These are phyloP conservation scores for Ictidomys tridecemlineatus DNA, from an alignment of 2,113 vertebrate genomes.

Conservation along the genomic window DNA sequence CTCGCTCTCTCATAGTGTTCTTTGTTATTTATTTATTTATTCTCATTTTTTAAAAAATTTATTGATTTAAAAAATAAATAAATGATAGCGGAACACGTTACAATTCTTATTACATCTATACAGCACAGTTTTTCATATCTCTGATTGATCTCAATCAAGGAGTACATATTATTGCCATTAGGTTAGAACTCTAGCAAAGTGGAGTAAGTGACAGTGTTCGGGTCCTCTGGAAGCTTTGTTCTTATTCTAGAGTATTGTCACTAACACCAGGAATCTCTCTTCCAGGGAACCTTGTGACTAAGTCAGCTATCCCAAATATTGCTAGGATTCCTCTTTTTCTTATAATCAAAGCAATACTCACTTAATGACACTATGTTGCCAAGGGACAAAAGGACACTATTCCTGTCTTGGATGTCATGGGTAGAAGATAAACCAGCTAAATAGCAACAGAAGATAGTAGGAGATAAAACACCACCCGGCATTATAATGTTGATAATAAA, in stretches of 20 bases:
- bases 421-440: background rate
- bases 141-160: constrained; percentile 52
- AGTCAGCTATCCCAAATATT: background rate
- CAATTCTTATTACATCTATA: too few relatives aligned
- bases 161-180: constrained; percentile 38
- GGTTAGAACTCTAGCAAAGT: constrained; percentile 31
- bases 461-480: background rate
- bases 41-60: too few relatives aligned
- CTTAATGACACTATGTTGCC: background rate
- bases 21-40: too few relatives aligned
- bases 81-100: too few relatives aligned
- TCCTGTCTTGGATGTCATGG: background rate
- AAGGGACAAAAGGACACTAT: background rate
- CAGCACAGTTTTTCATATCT: too few relatives aligned
- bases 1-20: too few relatives aligned
- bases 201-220: background rate
- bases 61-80: too few relatives aligned
- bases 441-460: background rate
- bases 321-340: background rate
- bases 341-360: constrained; percentile 1
- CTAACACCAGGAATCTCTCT: background rate
- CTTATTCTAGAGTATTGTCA: background rate
- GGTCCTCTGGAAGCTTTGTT: background rate
- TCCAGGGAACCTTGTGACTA: background rate
- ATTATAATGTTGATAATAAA: constrained; percentile 10